These are phyloP conservation scores for Drosophila nr. fundita DNA, from an alignment of 2,888 invertebrate genomes.

Conservation along the genomic window DNA sequence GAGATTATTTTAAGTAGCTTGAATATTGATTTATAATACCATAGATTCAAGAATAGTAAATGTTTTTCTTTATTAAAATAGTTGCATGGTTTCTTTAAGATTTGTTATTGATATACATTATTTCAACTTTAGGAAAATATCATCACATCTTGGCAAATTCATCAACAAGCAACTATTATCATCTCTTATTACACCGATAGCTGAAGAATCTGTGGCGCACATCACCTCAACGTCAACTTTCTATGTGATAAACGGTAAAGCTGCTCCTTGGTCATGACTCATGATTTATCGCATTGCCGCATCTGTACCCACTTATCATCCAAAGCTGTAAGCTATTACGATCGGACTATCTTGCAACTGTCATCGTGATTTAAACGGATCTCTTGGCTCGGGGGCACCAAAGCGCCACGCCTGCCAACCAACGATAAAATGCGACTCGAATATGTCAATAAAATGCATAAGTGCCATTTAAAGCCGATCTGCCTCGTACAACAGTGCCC, in stretches of 20 bases:
- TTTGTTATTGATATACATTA: background rate
- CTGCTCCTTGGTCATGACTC: slow-evolving; percentile 31
- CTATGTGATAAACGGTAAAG: slow-evolving; percentile 14
- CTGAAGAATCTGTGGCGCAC: slow-evolving; percentile 9
- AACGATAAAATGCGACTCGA: slow-evolving; percentile 58
- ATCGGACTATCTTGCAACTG: slow-evolving; percentile 37
- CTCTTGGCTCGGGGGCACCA: slow-evolving; percentile 5
- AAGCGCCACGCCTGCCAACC: slow-evolving; percentile 50
- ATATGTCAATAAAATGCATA: slow-evolving; percentile 78
- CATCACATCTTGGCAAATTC: background rate
- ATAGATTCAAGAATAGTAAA: background rate
- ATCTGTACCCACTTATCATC: slow-evolving; percentile 53
- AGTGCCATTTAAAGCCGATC: slow-evolving; percentile 57
- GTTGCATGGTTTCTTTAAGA: background rate
- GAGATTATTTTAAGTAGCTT: background rate
- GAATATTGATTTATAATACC: background rate
- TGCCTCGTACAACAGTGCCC: slow-evolving; percentile 40
- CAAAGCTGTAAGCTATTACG: slow-evolving; percentile 17
- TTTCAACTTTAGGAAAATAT: background rate
- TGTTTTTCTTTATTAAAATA: background rate
- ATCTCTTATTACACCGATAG: slow-evolving; percentile 9
- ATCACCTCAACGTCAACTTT: slow-evolving; percentile 27
- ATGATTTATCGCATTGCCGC: slow-evolving; percentile 25
- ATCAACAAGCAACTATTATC: slow-evolving; percentile 27
- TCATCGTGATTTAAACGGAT: slow-evolving; percentile 47